Evolutionary conservation across 1,140 invertebrate genomes (phyloP), one percentile per base, ranked within the genome.

Genomic region (Belonocnema kinseyi): DNA sequence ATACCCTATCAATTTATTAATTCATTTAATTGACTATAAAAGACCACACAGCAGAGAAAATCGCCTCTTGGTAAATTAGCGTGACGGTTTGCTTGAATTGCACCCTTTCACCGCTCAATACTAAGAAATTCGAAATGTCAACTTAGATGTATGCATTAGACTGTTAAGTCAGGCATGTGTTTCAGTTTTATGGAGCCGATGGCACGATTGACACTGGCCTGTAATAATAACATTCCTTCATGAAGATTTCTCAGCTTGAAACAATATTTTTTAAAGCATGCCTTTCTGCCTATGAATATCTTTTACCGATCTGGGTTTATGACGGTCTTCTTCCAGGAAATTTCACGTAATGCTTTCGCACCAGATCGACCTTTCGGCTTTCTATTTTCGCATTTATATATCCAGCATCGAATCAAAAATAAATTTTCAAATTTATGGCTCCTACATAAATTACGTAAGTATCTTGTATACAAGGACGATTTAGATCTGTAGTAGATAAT

Each of bases 201-300:
- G 26, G 40, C 58, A 40, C 21, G 33, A 66, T 66, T 66, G 58
- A 66, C 58, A 66, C 71, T 71, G 73, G 72, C 72, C 82, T 78
- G 81, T 74, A 82, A 82, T 86, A 87, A 87, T 85, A 86, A 77
- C 74, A 26, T 54, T 17, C 77, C 61, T 77, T 74, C 66, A 79
- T 82, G 78, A 80, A 81, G 75, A 66, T 40, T 40, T 54, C 79
- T 16, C 66, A 71, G 76, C 77, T 82, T 87, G 80, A 83, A 84
- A 85, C 75, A 87, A 87, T 87, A 87, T 87, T 87, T 83, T 86
- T 78, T 82, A 77, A 84, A 81, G 82, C 82, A 79, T 82, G 83
- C 76, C 82, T 82, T 83, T 79, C 74, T 72, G 79, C 61, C 79
- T 66, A 66, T 66, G 58, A 66, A 66, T 66, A 66, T 66, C 58